A percentile compares a stretch with the other conserved stretches of the same genome.
Evolutionary conservation across 2,113 vertebrate species (phyloP).

Genomic region (Oreochromis tanganicae): DNA sequence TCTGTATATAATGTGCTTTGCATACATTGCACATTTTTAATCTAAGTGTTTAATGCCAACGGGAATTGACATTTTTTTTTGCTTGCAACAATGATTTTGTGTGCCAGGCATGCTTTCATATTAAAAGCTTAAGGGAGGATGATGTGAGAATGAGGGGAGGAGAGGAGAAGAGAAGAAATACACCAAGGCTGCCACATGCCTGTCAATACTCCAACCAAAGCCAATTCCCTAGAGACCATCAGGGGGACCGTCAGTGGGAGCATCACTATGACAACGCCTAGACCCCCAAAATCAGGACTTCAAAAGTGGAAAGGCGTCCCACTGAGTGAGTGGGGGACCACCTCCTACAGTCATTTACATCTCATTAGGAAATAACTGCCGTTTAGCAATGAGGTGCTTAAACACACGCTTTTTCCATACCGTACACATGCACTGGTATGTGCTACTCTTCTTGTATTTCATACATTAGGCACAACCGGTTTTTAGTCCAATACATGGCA

Average conservation of each 20-base stretch:
- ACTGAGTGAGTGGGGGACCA: slow-evolving; percentile 47
- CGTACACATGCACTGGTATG: not conserved
- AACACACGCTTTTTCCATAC: not conserved
- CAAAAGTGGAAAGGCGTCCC: slow-evolving; percentile 50
- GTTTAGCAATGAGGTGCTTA: not conserved
- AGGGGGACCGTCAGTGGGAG: slow-evolving; percentile 16
- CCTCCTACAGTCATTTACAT: slow-evolving; percentile 63
- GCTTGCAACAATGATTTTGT: not conserved
- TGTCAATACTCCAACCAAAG: slow-evolving; percentile 66
- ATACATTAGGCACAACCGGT: not conserved
- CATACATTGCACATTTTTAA: slow-evolving; percentile 3
- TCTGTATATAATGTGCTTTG: slow-evolving; percentile 44
- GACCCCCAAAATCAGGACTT: slow-evolving; percentile 47
- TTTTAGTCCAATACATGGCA: not conserved
- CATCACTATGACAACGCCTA: slow-evolving; percentile 60
- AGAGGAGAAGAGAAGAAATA: not conserved
- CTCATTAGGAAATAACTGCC: slow-evolving; percentile 47
- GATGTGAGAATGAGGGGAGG: not conserved
- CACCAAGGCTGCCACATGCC: slow-evolving; percentile 44
- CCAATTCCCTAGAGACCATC: slow-evolving; percentile 47
- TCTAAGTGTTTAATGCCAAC: not conserved
- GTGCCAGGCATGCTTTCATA: not conserved
- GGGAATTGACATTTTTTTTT: not conserved
- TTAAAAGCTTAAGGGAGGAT: slow-evolving; percentile 1
- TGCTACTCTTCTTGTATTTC: not conserved